Percentiles rank a stretch among this genome's conserved stretches.
Conservation (phyloP, 2,797 vertebrate genomes). For the Halcyon chelicuti region DNA sequence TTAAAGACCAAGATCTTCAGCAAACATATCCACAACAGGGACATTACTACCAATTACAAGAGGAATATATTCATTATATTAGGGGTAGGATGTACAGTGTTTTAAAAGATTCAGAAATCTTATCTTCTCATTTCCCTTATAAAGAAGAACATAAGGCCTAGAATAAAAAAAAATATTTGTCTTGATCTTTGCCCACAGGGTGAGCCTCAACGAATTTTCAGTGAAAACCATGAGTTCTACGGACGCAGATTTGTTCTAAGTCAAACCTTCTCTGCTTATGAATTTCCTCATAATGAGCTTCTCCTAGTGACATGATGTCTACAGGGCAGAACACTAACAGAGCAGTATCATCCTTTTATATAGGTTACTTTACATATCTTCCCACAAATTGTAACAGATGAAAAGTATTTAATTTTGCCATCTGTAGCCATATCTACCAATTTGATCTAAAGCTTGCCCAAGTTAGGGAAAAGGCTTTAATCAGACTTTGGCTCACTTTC, state of each 20-base stretch:
- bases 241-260: not conserved
- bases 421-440: not conserved
- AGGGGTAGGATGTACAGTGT: not conserved
- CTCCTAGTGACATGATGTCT: not conserved
- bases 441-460: not conserved
- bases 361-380: not conserved
- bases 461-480: not conserved
- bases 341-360: not conserved
- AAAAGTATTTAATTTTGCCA: not conserved
- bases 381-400: not conserved
- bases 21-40: not conserved
- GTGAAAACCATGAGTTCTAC: not conserved
- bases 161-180: not conserved
- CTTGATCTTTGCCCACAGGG: not conserved
- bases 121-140: not conserved
- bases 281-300: not conserved
- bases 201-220: not conserved
- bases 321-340: not conserved
- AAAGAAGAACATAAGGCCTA: not conserved
- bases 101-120: not conserved
- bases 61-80: not conserved
- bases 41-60: not conserved
- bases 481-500: not conserved
- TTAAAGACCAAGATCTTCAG: not conserved
- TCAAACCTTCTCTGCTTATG: not conserved